Evolutionary conservation across 2,113 vertebrate species (phyloP).

Genomic region (Caracal caracal): DNA sequence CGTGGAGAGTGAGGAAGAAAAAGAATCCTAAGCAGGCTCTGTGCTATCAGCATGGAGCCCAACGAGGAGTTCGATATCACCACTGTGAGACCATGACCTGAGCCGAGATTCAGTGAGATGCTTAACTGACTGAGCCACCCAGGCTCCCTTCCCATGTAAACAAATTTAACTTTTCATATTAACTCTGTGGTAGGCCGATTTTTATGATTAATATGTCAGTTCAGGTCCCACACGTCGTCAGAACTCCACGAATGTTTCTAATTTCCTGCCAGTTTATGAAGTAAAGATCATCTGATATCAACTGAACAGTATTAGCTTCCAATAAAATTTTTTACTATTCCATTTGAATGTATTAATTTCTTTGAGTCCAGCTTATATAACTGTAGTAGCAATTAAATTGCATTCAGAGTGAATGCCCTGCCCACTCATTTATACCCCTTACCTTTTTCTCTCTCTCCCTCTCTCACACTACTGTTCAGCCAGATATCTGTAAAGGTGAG

Average conservation of each 20-base stretch:
- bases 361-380: background rate
- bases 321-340: background rate
- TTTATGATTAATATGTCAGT: background rate
- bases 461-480: background rate
- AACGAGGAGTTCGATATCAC: too few relatives aligned
- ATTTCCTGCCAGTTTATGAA: background rate
- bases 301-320: background rate
- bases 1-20: too few relatives aligned
- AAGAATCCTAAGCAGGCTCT: too few relatives aligned
- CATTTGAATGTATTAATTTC: constrained; percentile 17
- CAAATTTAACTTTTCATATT: background rate
- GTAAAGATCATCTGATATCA: background rate
- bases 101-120: too few relatives aligned
- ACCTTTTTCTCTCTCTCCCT: background rate
- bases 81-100: too few relatives aligned
- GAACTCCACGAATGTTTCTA: background rate
- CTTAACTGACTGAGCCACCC: too few relatives aligned
- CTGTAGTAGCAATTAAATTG: background rate
- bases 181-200: background rate
- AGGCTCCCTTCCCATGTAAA: background rate
- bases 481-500: background rate
- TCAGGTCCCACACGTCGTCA: background rate
- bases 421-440: too few relatives aligned
- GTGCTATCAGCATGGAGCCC: too few relatives aligned
- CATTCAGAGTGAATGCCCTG: background rate